phyloP scores from a whole-genome alignment of 2,797 vertebrate species.

The Pristis pectinata region DNA sequence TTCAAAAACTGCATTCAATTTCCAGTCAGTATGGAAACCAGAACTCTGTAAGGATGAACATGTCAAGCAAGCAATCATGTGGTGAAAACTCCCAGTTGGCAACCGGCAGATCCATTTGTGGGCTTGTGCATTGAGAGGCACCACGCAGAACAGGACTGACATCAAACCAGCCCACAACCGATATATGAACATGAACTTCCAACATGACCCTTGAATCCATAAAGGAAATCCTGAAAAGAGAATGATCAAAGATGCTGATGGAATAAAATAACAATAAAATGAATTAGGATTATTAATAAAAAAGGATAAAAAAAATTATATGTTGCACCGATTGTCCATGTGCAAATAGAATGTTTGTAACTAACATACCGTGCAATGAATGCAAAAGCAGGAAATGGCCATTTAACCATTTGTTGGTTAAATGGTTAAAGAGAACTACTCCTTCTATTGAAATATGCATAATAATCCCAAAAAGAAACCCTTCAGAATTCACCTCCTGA shows the following conservation, averaged over 20 bases:
- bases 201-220: background rate
- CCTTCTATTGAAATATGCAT: background rate
- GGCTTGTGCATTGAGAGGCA: background rate
- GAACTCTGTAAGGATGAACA: background rate
- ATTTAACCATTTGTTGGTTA: background rate
- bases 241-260: background rate
- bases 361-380: background rate
- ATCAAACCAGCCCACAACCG: background rate
- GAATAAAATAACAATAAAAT: background rate
- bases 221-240: background rate
- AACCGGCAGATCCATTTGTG: background rate
- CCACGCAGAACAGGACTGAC: background rate
- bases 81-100: background rate
- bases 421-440: no score
- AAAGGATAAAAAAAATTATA: background rate
- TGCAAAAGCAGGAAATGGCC: background rate
- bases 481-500: background rate
- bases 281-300: background rate
- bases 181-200: background rate
- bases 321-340: background rate
- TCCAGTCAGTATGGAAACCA: background rate
- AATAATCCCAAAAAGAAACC: background rate
- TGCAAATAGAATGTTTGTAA: background rate
- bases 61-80: background rate
- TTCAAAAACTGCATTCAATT: background rate